These are phyloP conservation scores for Brassicogethes aeneus DNA, from an alignment of 2,888 invertebrate genomes.

Conservation along the genomic window DNA sequence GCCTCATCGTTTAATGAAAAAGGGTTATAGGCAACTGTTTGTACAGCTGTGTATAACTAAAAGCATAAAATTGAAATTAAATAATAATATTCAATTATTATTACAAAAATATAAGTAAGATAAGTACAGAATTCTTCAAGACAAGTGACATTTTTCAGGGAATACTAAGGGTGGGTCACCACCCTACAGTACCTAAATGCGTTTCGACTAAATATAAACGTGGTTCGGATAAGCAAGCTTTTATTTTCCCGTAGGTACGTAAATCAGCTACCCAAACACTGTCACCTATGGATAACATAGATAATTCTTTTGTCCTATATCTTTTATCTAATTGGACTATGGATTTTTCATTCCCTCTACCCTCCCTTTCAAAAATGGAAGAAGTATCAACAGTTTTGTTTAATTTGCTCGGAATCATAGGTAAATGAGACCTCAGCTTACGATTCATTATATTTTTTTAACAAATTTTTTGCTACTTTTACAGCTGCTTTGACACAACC, in stretches of 20 bases:
- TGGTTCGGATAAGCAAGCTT: background rate
- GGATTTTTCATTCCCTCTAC: background rate
- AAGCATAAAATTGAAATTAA: too few relatives aligned
- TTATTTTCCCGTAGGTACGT: background rate
- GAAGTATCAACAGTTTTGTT: background rate
- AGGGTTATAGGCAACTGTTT: too few relatives aligned
- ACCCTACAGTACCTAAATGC: background rate
- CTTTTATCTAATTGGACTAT: too few relatives aligned
- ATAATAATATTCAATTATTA: too few relatives aligned
- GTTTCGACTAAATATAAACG: background rate
- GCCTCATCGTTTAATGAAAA: too few relatives aligned
- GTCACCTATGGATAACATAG: background rate
- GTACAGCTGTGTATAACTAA: too few relatives aligned
- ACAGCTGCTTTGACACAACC: conserved; percentile 8
- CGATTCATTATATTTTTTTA: conserved; percentile 5
- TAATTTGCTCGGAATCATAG: background rate
- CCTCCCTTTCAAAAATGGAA: background rate
- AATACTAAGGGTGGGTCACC: too few relatives aligned
- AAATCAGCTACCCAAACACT: background rate
- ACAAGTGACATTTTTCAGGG: too few relatives aligned
- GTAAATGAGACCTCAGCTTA: background rate
- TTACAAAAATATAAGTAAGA: too few relatives aligned
- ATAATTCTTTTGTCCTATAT: background rate
- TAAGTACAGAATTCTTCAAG: too few relatives aligned
- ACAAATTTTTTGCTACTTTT: conserved; percentile 5